A percentile compares a stretch with the other conserved stretches of the same genome.
These are phyloP conservation scores for sheep (Ovis aries) DNA, from an alignment of 2,113 vertebrate genomes.

Conservation along the genomic window DNA sequence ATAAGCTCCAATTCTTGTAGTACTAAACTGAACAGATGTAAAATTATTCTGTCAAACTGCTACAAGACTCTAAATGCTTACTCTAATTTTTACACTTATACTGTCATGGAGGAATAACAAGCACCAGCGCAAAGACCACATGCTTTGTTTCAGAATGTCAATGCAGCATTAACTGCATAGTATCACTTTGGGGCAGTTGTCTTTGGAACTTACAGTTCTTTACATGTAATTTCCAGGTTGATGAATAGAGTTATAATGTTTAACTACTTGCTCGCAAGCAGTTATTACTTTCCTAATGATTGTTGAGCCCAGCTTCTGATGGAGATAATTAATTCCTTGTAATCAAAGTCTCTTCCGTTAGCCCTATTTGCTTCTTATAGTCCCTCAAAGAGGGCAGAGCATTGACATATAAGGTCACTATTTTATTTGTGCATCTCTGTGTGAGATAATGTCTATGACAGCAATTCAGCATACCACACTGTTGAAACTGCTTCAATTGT, in stretches of 20 bases:
- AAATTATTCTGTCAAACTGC: not conserved
- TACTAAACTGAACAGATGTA: not conserved
- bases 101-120: not conserved
- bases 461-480: not conserved
- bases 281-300: not conserved
- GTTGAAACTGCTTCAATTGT: not conserved
- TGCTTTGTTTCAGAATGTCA: not conserved
- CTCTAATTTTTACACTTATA: not conserved
- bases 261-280: not conserved
- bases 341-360: not conserved
- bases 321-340: not conserved
- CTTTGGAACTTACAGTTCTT: not conserved
- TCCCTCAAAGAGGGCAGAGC: not conserved
- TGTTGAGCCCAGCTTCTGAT: not conserved
- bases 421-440: not conserved
- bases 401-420: not conserved
- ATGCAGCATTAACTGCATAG: not conserved
- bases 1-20: not conserved
- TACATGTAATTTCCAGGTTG: not conserved
- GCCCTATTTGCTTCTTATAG: not conserved
- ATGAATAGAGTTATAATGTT: not conserved
- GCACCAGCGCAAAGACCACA: fast-evolving
- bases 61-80: not conserved
- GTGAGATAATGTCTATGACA: not conserved
- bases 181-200: not conserved